Evolutionary conservation across 2,113 vertebrate species (phyloP), one percentile per base, ranked within the genome.

Genomic region (Perognathus longimembris): DNA sequence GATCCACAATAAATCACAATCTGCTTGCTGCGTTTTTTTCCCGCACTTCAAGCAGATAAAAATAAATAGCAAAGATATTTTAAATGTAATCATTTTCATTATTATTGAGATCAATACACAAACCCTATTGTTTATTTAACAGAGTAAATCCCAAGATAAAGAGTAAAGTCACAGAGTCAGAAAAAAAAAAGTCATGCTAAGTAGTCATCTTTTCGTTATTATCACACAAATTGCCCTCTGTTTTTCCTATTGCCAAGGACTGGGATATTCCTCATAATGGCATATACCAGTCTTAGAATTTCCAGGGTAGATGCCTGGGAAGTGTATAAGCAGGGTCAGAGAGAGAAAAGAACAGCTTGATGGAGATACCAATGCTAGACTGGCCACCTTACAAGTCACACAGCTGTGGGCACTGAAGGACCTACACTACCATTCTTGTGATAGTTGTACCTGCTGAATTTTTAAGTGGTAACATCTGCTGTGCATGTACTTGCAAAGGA

Each of bases 1-100:
- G 81, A 77, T 92, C 9, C 45, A 45, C 12, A 45, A 45, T 88
- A 45, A 45, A 11, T 82, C 34, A 79, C 15, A 66, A 40, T 93
- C 77, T 93, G 79, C 93, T 67, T 93, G 79, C 93, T 67, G 94
- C 14, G 89, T 88, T 85, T 85, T 91, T 91, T 78, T n/a, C n/a
- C n/a, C 89, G 74, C 50, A 89, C 40, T 88, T 83, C 57, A 90
- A 94, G n/a, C 38, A 93, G 64, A 91, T 89, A 88, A 95, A 92
- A 86, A 87, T 80, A 93, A 95, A 92, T 66, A 78, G 59, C 69
- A 45, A 57, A 92, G 67, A 83, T 73, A 86, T 91, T 83, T 94
- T 90, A 79, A 90, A n/a, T n/a, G n/a, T 94, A 92, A 94, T 77
- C 24, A 3, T 90, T 94, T 74, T 40, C 24, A 88, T 85, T 94